Conservation (phyloP, 2,113 vertebrate species). For the Leucosticte australis region DNA sequence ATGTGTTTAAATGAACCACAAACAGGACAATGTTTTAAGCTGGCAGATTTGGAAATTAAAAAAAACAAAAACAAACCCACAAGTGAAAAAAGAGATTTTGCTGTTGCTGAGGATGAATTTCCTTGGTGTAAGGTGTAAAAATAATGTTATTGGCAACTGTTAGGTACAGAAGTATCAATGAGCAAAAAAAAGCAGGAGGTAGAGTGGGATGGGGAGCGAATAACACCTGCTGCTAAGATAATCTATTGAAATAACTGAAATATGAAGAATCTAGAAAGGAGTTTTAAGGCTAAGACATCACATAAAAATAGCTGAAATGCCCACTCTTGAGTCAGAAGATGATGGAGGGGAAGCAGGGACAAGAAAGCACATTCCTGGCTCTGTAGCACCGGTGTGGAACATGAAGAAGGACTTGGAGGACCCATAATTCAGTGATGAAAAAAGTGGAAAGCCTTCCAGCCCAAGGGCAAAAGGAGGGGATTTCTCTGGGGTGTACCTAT, state of each 20-base stretch:
- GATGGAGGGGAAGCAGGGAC: background rate
- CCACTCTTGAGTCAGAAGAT: background rate
- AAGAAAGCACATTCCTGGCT: background rate
- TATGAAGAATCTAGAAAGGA: background rate
- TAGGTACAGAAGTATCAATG: background rate
- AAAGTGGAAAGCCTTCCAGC: background rate
- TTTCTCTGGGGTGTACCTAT: background rate
- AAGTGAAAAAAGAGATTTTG: background rate
- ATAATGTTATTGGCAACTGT: background rate
- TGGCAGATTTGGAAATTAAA: background rate
- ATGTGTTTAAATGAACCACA: constrained; percentile 3
- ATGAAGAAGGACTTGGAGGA: background rate
- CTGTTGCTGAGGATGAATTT: background rate
- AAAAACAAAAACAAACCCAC: background rate
- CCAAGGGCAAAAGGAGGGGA: background rate
- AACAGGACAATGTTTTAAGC: background rate
- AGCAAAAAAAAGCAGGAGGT: background rate
- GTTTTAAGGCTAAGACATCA: background rate
- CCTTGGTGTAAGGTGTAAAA: background rate
- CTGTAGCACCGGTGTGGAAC: background rate
- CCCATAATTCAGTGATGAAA: background rate
- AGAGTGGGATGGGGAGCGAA: background rate
- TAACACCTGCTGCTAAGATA: background rate
- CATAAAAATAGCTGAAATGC: background rate
- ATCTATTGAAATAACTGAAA: background rate